phyloP scores from a whole-genome alignment of 1,140 invertebrate genomes.

The Rhyacophila brunnea region DNA sequence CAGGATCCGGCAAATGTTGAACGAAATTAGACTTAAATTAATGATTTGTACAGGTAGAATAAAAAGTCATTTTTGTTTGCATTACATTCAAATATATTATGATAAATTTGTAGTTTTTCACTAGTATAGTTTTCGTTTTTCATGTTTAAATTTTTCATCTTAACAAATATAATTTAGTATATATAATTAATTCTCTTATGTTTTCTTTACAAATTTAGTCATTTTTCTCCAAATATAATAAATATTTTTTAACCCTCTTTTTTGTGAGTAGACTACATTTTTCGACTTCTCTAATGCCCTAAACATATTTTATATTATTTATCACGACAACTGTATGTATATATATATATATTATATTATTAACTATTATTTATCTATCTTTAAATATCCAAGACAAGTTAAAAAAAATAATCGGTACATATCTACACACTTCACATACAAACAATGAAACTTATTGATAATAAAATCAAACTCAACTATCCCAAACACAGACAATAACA shows the following conservation, averaged over 20 bases:
- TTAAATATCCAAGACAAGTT: background rate
- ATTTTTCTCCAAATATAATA: constrained; percentile 31
- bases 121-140: constrained; percentile 25
- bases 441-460: too few relatives aligned
- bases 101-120: constrained; percentile 29
- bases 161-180: constrained; percentile 32
- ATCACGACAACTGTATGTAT: too few relatives aligned
- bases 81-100: constrained; percentile 35
- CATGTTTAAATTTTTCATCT: constrained; percentile 28
- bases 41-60: too few relatives aligned
- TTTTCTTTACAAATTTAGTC: constrained; percentile 26
- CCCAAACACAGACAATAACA: too few relatives aligned
- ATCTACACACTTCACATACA: too few relatives aligned
- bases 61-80: constrained; percentile 1
- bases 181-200: constrained; percentile 25
- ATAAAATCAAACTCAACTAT: too few relatives aligned
- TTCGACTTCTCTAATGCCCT: constrained; percentile 1
- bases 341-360: background rate
- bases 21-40: too few relatives aligned
- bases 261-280: constrained; percentile 13
- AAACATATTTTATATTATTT: too few relatives aligned
- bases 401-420: constrained; percentile 1
- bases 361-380: background rate
- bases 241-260: constrained; percentile 25
- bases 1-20: too few relatives aligned